Evolutionary conservation across 1,140 invertebrate species (phyloP).

Genomic region (Leptonema lineaticorne): DNA sequence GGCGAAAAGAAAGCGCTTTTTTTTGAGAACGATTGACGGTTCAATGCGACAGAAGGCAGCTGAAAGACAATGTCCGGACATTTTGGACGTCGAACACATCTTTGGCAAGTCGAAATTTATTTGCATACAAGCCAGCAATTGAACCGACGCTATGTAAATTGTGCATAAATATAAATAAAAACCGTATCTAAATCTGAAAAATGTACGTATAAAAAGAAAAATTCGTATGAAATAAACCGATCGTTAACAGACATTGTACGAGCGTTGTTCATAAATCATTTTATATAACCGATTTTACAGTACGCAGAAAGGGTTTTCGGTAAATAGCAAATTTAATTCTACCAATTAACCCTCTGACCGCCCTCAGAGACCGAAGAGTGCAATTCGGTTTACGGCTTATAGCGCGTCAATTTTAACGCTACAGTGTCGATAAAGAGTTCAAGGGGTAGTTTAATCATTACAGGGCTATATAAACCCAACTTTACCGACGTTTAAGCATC

Average conservation of each 20-base stretch:
- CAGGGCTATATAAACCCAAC: not conserved
- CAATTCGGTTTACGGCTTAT: not conserved
- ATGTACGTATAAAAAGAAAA: not conserved
- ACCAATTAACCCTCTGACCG: too few species aligned
- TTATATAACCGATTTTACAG: not conserved
- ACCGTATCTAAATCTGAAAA: not conserved
- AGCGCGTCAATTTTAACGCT: not conserved
- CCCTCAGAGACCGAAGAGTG: not conserved
- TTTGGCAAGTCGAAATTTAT: constrained; percentile 17
- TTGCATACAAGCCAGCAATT: constrained; percentile 26
- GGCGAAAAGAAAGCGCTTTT: not conserved
- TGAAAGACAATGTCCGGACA: constrained; percentile 19
- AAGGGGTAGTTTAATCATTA: not conserved
- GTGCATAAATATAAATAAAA: too few species aligned
- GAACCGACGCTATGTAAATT: not conserved
- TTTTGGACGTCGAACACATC: not conserved
- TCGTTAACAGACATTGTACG: not conserved
- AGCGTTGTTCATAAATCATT: not conserved
- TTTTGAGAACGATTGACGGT: constrained; percentile 24
- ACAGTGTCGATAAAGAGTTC: not conserved
- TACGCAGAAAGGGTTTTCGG: too few species aligned
- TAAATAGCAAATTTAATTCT: too few species aligned
- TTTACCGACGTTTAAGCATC: constrained; percentile 1
- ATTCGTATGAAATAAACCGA: not conserved
- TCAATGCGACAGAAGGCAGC: constrained; percentile 24